Percentiles rank a stretch among this genome's conserved stretches.
Evolutionary conservation across 2,113 vertebrate species (phyloP).

Genomic region (Oncorhynchus keta): DNA sequence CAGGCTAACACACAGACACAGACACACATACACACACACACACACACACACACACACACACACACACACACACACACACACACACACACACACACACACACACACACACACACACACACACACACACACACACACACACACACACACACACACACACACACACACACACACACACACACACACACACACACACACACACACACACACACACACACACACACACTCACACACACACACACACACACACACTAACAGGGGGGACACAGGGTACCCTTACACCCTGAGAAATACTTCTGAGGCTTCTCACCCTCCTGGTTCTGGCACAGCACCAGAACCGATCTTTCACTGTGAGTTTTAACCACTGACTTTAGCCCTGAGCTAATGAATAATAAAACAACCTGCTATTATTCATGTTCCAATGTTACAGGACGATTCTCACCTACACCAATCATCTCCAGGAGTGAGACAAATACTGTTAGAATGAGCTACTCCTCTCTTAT

Average conservation of each 20-base stretch:
- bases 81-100: neutral
- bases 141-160: slow-evolving; percentile 26
- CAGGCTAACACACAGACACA: slow-evolving; percentile 46
- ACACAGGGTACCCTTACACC: slow-evolving; percentile 61
- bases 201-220: neutral
- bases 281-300: slow-evolving; percentile 63
- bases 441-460: slow-evolving; percentile 46
- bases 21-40: too few relatives aligned
- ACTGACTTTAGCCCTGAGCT: slow-evolving; percentile 65
- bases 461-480: slow-evolving; percentile 33
- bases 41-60: neutral
- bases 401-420: slow-evolving; percentile 66
- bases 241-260: slow-evolving; percentile 33
- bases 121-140: neutral
- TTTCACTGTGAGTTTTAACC: slow-evolving; percentile 60
- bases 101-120: neutral
- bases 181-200: neutral
- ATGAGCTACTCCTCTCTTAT: neutral
- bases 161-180: too few relatives aligned
- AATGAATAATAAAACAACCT: slow-evolving; percentile 66
- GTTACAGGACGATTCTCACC: slow-evolving; percentile 36
- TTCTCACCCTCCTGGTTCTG: slow-evolving; percentile 66
- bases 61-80: neutral
- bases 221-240: neutral
- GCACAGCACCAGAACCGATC: slow-evolving; percentile 66